phyloP scores from a whole-genome alignment of 37 sponge, comb jelly and placozoan species.

The Haliclona indistincta region DNA sequence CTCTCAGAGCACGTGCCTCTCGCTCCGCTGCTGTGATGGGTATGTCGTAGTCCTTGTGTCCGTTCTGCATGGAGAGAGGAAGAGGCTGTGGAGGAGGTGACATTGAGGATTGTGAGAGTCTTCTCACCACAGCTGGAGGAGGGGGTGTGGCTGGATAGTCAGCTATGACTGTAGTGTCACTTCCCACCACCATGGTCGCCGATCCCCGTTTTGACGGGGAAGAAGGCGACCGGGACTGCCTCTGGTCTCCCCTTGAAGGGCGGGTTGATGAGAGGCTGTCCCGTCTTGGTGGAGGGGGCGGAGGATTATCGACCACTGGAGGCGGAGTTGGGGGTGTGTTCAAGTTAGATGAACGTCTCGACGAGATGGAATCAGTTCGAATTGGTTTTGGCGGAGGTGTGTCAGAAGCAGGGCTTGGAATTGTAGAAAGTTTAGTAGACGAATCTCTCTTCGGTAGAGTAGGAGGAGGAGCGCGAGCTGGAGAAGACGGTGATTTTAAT shows the following conservation, averaged over 20 bases:
- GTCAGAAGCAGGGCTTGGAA: background rate
- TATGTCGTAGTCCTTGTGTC: constrained; percentile 20
- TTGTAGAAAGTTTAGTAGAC: background rate
- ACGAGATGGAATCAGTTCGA: too few relatives aligned
- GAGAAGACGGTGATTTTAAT: background rate
- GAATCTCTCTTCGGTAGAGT: background rate
- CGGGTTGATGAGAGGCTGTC: too few relatives aligned
- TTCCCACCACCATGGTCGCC: background rate
- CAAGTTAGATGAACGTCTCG: too few relatives aligned
- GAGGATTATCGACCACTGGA: too few relatives aligned
- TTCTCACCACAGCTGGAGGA: background rate
- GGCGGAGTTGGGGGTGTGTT: too few relatives aligned
- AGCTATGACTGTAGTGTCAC: background rate
- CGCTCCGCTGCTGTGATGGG: constrained; percentile 25
- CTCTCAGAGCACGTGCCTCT: background rate
- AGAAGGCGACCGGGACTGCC: too few relatives aligned
- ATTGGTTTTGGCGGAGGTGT: too few relatives aligned
- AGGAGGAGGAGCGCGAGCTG: background rate
- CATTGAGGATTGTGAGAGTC: constrained; percentile 6
- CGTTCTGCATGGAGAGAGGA: background rate
- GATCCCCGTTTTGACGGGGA: constrained; percentile 1
- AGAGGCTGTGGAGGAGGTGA: constrained; percentile 16
- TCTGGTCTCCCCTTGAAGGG: too few relatives aligned
- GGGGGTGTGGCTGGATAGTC: background rate
- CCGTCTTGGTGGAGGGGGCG: too few relatives aligned